Conservation (phyloP, 2,888 invertebrate genomes). For the Pterobdella sp. region DNA sequence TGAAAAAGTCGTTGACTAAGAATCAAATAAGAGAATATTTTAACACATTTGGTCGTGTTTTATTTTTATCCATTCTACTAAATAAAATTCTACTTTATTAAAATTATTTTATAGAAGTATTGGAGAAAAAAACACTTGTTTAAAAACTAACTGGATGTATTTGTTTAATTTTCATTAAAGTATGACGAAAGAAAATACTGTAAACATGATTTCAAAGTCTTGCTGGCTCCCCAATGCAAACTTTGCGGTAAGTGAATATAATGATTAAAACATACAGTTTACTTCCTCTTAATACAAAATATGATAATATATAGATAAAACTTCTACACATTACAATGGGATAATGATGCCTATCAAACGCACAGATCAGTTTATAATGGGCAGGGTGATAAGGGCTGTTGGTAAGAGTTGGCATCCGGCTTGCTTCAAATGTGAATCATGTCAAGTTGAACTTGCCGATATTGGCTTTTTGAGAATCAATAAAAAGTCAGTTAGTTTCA, state of each 20-base stretch:
- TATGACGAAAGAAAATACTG: slow-evolving; percentile 98
- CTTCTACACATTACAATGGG: neutral
- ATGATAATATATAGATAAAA: neutral
- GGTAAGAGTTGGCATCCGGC: slow-evolving; percentile 96
- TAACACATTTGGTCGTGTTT: no score
- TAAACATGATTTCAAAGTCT: slow-evolving; percentile 93
- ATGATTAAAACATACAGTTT: neutral
- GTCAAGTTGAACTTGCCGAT: slow-evolving; percentile 82
- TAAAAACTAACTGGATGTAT: no score
- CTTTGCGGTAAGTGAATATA: slow-evolving; percentile 64
- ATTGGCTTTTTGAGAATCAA: slow-evolving; percentile 72
- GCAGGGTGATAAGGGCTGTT: slow-evolving; percentile 98
- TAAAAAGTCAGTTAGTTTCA: slow-evolving; percentile 22
- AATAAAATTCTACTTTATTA: no score
- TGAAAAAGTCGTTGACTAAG: no score
- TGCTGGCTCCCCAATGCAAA: slow-evolving; percentile 80
- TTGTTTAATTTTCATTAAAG: no score
- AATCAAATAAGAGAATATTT: no score
- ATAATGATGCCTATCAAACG: neutral
- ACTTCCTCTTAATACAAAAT: neutral
- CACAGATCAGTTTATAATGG: slow-evolving; percentile 86
- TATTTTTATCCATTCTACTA: no score
- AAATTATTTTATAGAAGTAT: no score
- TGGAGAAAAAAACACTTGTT: no score
- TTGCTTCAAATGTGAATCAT: slow-evolving; percentile 92